Conservation (phyloP, 2,113 vertebrate genomes). For the Nothobranchius furzeri region DNA sequence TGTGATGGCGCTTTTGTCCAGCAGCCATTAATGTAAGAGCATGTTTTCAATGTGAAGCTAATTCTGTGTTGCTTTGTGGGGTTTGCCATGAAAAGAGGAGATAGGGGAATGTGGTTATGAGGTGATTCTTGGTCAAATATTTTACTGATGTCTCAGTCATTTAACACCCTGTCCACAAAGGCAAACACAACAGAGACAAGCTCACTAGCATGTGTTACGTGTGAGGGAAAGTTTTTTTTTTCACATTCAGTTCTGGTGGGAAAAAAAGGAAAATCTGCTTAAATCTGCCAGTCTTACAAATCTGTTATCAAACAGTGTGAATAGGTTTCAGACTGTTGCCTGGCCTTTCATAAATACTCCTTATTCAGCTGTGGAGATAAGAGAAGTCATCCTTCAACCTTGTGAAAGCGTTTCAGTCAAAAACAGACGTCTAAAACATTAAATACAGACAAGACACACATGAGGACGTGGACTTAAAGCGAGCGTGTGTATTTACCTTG, state of each 20-base stretch:
- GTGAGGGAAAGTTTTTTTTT: conserved; percentile 27
- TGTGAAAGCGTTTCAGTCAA: conserved; percentile 5
- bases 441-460: background rate
- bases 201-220: background rate
- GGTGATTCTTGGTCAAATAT: background rate
- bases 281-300: conserved; percentile 41
- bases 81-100: too few relatives aligned
- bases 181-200: conserved; percentile 5
- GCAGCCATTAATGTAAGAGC: background rate
- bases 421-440: conserved; percentile 16
- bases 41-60: background rate
- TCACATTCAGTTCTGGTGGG: conserved; percentile 14
- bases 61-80: background rate
- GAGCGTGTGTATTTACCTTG: too few relatives aligned
- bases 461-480: background rate
- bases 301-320: conserved; percentile 40
- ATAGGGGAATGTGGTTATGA: background rate
- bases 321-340: conserved; percentile 22
- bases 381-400: conserved; percentile 13
- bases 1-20: background rate
- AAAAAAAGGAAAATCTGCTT: conserved; percentile 4
- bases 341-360: conserved; percentile 27
- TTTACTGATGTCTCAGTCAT: conserved; percentile 27
- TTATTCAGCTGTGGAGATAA: conserved; percentile 26
- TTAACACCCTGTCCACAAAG: conserved; percentile 7